These are phyloP conservation scores for Drosophila anomelani DNA, from an alignment of 2,888 invertebrate genomes.

Conservation along the genomic window DNA sequence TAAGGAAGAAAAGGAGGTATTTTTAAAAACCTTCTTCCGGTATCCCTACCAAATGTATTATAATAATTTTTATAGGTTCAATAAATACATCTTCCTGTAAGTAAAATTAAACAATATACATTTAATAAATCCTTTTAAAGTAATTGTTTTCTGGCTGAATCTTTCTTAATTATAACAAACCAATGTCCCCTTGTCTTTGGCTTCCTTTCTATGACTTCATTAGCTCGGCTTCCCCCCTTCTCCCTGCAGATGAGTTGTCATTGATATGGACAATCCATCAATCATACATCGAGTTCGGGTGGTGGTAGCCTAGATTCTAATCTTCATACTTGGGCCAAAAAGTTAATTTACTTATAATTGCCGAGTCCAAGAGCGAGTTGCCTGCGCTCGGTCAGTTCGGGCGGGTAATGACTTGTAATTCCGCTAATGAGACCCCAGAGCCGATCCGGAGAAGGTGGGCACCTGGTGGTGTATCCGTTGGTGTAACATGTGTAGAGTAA, in stretches of 20 bases:
- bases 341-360: conserved; percentile 80
- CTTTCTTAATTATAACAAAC: conserved; percentile 6
- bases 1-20: no score
- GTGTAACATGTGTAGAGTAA: conserved; percentile 54
- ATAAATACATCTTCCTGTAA: no score
- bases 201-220: conserved; percentile 41
- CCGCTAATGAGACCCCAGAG: conserved; percentile 72
- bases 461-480: conserved; percentile 40
- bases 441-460: background rate
- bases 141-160: background rate
- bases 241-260: conserved; percentile 64
- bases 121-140: background rate
- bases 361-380: conserved; percentile 39
- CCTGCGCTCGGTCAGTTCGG: conserved; percentile 43
- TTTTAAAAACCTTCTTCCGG: no score
- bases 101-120: no score
- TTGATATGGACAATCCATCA: conserved; percentile 75
- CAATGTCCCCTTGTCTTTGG: conserved; percentile 5
- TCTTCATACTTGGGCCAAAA: conserved; percentile 67
- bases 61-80: background rate
- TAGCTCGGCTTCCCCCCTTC: conserved; percentile 7
- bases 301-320: conserved; percentile 65
- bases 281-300: conserved; percentile 69
- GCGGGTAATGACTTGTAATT: conserved; percentile 82
- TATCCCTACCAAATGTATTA: no score